These are phyloP conservation scores for Leuciscus waleckii DNA, from an alignment of 2,797 vertebrate species.

Conservation along the genomic window DNA sequence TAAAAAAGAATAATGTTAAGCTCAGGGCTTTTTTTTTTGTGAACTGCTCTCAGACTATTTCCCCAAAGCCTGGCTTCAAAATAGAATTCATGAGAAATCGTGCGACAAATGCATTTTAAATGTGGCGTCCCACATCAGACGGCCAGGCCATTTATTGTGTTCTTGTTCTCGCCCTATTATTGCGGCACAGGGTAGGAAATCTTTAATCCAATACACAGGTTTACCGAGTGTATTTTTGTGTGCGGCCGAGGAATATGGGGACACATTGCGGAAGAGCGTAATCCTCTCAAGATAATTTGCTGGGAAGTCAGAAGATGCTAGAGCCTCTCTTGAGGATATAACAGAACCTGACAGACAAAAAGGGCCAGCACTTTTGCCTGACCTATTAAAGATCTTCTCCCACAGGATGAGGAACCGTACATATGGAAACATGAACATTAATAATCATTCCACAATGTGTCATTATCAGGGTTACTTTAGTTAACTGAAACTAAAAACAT, in stretches of 20 bases:
- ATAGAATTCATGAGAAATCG: constrained; percentile 64
- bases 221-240: constrained; percentile 73
- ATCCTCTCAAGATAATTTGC: constrained; percentile 74
- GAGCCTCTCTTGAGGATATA: constrained; percentile 66
- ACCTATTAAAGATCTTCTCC: constrained; percentile 47
- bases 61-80: constrained; percentile 56
- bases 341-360: constrained; percentile 52
- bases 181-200: constrained; percentile 54
- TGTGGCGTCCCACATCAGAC: constrained; percentile 64
- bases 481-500: neutral
- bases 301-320: constrained; percentile 59
- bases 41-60: constrained; percentile 63
- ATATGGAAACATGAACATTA: neutral
- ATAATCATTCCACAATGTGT: constrained; percentile 33
- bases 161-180: constrained; percentile 64
- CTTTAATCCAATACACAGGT: constrained; percentile 75
- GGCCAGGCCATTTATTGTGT: constrained; percentile 70
- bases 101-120: constrained; percentile 58
- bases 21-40: constrained; percentile 39
- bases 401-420: constrained; percentile 9
- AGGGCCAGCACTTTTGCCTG: constrained; percentile 52
- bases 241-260: constrained; percentile 64
- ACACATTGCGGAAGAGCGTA: constrained; percentile 62
- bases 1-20: constrained; percentile 69
- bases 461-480: neutral